phyloP scores from a whole-genome alignment of 2,888 invertebrate species.

The Crepidodera aurea region DNA sequence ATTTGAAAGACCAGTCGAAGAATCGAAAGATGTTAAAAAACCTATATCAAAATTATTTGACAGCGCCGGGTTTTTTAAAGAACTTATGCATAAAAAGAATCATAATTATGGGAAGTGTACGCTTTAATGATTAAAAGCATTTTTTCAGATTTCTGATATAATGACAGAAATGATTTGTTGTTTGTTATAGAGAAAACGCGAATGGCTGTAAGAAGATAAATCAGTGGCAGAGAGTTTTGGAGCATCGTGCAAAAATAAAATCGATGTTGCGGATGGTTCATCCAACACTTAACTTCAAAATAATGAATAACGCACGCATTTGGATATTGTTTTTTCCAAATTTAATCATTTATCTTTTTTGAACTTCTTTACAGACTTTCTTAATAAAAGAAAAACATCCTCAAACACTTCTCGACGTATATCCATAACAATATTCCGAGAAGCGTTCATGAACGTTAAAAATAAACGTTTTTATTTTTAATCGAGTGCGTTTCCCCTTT shows the following conservation, averaged over 20 bases:
- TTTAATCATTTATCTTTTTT: too few species aligned
- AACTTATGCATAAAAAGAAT: slow-evolving; percentile 39
- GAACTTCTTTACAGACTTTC: too few species aligned
- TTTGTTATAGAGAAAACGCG: too few species aligned
- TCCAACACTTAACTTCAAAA: too few species aligned
- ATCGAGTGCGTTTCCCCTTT: slow-evolving; percentile 42
- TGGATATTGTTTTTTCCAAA: too few species aligned
- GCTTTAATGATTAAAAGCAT: slow-evolving; percentile 13
- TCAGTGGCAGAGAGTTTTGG: too few species aligned
- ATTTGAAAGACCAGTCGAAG: slow-evolving; percentile 54
- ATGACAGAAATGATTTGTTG: not conserved
- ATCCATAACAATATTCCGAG: not conserved
- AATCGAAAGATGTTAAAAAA: slow-evolving; percentile 46
- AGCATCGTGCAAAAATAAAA: too few species aligned
- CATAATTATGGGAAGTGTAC: slow-evolving; percentile 37
- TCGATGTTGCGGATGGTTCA: too few species aligned
- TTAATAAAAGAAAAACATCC: too few species aligned
- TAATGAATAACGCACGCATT: too few species aligned
- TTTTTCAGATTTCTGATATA: slow-evolving; percentile 23
- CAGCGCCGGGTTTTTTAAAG: slow-evolving; percentile 41
- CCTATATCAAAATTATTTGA: slow-evolving; percentile 48
- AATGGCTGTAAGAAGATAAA: too few species aligned
- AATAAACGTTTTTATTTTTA: slow-evolving; percentile 46
- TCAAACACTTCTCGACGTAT: not conserved
- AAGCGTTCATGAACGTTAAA: slow-evolving; percentile 36